Base-by-base conservation (phyloP, 2,113 vertebrate genomes). In the Xiphophorus hellerii region DNA sequence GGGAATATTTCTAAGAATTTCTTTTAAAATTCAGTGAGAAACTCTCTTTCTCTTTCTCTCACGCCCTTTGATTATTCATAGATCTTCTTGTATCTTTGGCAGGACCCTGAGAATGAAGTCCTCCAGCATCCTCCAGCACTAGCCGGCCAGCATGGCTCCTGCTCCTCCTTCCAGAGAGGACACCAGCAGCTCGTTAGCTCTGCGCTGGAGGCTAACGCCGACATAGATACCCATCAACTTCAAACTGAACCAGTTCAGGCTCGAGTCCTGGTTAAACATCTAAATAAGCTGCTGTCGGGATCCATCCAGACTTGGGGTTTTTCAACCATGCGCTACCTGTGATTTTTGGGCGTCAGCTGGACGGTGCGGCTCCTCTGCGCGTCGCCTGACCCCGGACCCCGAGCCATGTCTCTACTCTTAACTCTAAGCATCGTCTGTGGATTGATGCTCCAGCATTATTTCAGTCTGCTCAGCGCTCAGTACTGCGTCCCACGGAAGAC, bases 401-500 rank as follows among this genome's bases (percentile, higher is more conserved):
- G 76, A 88, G 84, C 83, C 89, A 94, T 94, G 93, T 90, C 83
- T 89, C 80, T 89, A 81, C 81, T 90, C 69, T 71, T 62, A 22
- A 66, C 66, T 31, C 72, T 90, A 71, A 82, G 74, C 71, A 37
- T 92, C 48, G 3, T 93, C 76, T 86, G 84, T 83, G 84, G 86
- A 84, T 81, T 89, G 72, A 76, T 91, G 82, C 82, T 93, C 60
- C 79, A 74, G 28, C 66, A 84, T 54, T 86, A 85, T 4, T 48
- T 73, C 13, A 42, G 80, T 80, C 60, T 67, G 13, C 60, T 66
- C 76, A 62, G 70, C 80, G 14, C 58, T 54, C 84, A 62, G 60
- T 86, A 90, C 62, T 85, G 87, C 74, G 72, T 83, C 31, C 93
- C 94, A 33, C 86, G 94, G 29, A 92, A 87, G 74, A 94, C 90